Evolutionary conservation across 2,113 vertebrate species (phyloP), one percentile per base, ranked within the genome.

Genomic region (Tiliqua scincoides): DNA sequence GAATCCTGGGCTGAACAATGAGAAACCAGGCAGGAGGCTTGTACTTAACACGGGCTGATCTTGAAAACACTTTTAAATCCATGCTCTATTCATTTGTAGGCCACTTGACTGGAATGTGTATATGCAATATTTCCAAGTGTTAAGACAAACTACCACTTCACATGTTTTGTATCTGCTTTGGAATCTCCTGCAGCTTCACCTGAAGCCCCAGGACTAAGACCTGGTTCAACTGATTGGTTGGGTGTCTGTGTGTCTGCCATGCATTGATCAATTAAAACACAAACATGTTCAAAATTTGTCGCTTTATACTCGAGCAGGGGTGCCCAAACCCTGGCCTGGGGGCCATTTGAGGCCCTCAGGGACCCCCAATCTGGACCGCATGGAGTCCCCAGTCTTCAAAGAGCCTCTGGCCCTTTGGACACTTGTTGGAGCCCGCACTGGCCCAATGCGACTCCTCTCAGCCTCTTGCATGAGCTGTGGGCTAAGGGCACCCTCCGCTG

Each of bases 1-100:
- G 87, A 88, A 91, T 90, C 78, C 83, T 63, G 89, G 91, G 72
- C 61, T 91, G 82, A 85, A 87, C 32, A 84, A 82, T 87, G 89
- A 62, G 62, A 59, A 86, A 88, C 81, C 63, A 89, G 91, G 89
- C 37, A 83, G 57, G 6, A 88, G 73, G 82, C 86, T 4, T 70
- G 37, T 30, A 59, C 32, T 10, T 79, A 61, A 35, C 52, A 59
- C 3, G 48, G 37, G 48, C n/a, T 54, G 75, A 54, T 76, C 83
- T 30, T 32, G 59, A 73, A n/a, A 63, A 70, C 6, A 52, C 5
- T 62, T 67, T 15, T 30, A 43, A 89, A 89, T 85, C 82, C 48
- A 48, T 18, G 40, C 80, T 72, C n/a, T n/a, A n/a, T n/a, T n/a
- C 12, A 85, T 91, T 89, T 72, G 20, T 86, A 84, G 57, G 52